phyloP scores from a whole-genome alignment of 2,888 invertebrate genomes.

The Pimpla rufipes region DNA sequence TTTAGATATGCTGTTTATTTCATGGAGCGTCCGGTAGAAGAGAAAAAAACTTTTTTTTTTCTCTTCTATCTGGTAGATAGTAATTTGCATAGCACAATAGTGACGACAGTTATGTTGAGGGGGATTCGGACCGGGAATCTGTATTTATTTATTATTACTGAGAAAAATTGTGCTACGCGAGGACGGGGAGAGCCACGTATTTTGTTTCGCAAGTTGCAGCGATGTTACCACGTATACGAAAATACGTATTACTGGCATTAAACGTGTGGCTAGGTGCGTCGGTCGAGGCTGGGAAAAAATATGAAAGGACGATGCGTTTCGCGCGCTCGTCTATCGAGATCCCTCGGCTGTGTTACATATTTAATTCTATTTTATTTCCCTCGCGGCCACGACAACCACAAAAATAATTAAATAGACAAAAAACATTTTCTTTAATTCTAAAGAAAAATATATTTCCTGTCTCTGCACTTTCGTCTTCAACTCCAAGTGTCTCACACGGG shows the following conservation, averaged over 20 bases:
- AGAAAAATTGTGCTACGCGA: constrained; percentile 1
- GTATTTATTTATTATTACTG: constrained; percentile 1
- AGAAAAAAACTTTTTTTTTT: constrained; percentile 40
- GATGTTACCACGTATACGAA: neutral
- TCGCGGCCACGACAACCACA: too few species aligned
- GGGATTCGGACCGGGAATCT: neutral
- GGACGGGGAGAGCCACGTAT: neutral
- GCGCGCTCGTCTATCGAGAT: too few species aligned
- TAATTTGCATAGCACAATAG: neutral
- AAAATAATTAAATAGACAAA: too few species aligned
- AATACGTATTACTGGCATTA: constrained; percentile 30
- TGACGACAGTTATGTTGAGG: neutral
- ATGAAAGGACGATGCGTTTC: neutral
- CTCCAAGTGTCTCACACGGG: too few species aligned
- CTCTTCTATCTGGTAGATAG: neutral
- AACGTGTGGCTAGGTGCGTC: neutral
- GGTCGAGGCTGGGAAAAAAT: constrained; percentile 10
- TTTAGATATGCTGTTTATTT: too few species aligned
- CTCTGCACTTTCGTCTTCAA: too few species aligned
- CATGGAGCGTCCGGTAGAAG: neutral
- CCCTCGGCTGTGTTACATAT: too few species aligned
- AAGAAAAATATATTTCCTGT: too few species aligned
- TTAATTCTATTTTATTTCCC: too few species aligned
- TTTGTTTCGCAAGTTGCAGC: neutral
- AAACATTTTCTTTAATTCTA: too few species aligned